phyloP scores from a whole-genome alignment of 2,888 invertebrate species.

The Drosophila bunnanda region DNA sequence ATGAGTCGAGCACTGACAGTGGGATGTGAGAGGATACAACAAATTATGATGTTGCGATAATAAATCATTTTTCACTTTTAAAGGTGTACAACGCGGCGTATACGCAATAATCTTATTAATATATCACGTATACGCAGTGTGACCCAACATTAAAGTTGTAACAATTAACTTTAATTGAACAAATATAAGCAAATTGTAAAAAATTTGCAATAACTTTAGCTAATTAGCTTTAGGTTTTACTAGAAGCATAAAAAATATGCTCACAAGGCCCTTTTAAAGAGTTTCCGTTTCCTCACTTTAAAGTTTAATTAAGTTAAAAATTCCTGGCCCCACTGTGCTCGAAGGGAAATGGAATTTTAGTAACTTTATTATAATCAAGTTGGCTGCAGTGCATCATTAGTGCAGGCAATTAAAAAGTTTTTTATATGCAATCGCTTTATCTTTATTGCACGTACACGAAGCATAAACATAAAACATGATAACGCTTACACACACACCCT shows the following conservation, averaged over 20 bases:
- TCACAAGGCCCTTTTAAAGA: neutral
- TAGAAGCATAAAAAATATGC: neutral
- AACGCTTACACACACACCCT: constrained; percentile 40
- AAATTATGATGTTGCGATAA: neutral
- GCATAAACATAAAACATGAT: constrained; percentile 75
- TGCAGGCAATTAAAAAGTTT: constrained; percentile 80
- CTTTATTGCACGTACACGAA: constrained; percentile 74
- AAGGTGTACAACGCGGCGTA: neutral
- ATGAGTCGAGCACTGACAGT: constrained; percentile 60
- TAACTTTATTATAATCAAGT: constrained; percentile 73
- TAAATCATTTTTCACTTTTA: neutral
- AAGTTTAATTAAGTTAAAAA: neutral
- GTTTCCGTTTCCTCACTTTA: neutral
- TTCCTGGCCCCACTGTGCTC: constrained; percentile 32
- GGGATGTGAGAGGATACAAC: neutral
- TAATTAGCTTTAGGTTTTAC: too few relatives aligned
- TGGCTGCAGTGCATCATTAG: constrained; percentile 80
- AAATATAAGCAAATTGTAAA: neutral
- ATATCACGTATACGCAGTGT: constrained; percentile 3
- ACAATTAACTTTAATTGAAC: neutral
- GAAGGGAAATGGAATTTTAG: constrained; percentile 42
- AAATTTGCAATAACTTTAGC: too few relatives aligned
- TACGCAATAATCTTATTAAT: neutral
- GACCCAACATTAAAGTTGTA: too few relatives aligned
- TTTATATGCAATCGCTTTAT: constrained; percentile 76